Evolutionary conservation across 2,888 invertebrate species (phyloP), one percentile per base, ranked within the genome.

Genomic region (Polyploca ridens): DNA sequence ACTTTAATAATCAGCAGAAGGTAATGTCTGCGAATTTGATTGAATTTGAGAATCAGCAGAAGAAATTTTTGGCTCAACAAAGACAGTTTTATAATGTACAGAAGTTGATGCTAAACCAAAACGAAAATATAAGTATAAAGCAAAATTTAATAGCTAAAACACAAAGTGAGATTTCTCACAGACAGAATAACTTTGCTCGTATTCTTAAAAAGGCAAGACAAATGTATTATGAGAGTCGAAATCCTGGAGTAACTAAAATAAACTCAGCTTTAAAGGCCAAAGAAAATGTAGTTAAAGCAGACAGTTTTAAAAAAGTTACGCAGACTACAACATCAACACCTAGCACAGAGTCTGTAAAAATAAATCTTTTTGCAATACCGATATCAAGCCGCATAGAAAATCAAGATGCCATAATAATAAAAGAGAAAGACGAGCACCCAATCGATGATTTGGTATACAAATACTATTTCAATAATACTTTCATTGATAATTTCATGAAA

Each of bases 401-500:
- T 63, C 86, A 90, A 68, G 93, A 94, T 33, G 84, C 85, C 61
- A 65, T 84, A n/a, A 85, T 94, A 11, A 71, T 94, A 8, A 87
- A 85, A 69, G 93, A 92, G 49, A 93, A 90, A 83, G 91, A 94
- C 58, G 78, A 88, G 1, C 83, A 89, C 57, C 75, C 86, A 0
- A 87, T 93, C 0, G 93, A 94, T 33, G 93, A 93, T 67, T 82
- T 94, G 66, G 87, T 94, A 5, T 93, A 91, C 73, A 93, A 93
- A 84, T 91, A 89, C 63, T 94, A 93, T 63, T 94, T 94, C 44
- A 93, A 94, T 65, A 93, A 94, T 46, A 93, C 93, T 0, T 91
- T 90, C 19, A 90, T 93, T 27, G 92, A 93, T 62, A 87, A 79
- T 38, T 59, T 92, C 5, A 91, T 93, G 85, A 91, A 84, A 67